A percentile compares a stretch with the other conserved stretches of the same genome.
phyloP scores from a whole-genome alignment of 2,113 vertebrate species.

The Rhinolophus ferrumequinum region DNA sequence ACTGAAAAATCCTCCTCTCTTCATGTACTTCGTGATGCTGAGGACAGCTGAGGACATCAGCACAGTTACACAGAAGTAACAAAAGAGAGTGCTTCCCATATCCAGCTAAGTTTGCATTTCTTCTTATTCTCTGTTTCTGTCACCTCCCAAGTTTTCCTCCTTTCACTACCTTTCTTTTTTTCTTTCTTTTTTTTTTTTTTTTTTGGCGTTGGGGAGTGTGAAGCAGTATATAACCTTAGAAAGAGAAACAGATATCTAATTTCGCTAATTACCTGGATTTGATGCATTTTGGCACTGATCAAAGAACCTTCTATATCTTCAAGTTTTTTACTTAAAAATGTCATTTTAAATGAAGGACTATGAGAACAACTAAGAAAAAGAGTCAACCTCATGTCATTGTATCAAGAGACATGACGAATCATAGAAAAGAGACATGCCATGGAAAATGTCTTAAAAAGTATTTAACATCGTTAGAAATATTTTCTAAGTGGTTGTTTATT shows the following conservation, averaged over 20 bases:
- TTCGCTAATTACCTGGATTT: neutral
- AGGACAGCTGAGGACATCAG: neutral
- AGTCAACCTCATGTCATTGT: neutral
- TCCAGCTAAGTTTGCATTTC: fast-evolving
- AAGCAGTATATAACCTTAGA: neutral
- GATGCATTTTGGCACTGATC: neutral
- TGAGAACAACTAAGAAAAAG: neutral
- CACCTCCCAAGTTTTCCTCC: neutral
- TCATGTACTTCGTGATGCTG: neutral
- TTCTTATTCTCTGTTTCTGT: neutral
- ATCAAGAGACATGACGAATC: neutral
- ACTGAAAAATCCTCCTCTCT: neutral
- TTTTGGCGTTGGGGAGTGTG: neutral
- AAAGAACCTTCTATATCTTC: neutral
- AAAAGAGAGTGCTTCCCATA: fast-evolving
- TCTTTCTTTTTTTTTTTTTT: neutral
- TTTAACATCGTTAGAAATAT: neutral
- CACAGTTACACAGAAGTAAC: neutral
- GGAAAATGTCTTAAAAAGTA: neutral
- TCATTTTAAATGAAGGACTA: neutral
- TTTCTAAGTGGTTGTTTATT: neutral
- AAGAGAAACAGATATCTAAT: neutral
- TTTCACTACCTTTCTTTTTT: neutral
- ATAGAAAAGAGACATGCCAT: neutral
- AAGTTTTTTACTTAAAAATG: neutral